Percentiles rank a stretch among this genome's conserved stretches.
Conservation (phyloP, 2,113 vertebrate genomes). For the Bubo bubo region DNA sequence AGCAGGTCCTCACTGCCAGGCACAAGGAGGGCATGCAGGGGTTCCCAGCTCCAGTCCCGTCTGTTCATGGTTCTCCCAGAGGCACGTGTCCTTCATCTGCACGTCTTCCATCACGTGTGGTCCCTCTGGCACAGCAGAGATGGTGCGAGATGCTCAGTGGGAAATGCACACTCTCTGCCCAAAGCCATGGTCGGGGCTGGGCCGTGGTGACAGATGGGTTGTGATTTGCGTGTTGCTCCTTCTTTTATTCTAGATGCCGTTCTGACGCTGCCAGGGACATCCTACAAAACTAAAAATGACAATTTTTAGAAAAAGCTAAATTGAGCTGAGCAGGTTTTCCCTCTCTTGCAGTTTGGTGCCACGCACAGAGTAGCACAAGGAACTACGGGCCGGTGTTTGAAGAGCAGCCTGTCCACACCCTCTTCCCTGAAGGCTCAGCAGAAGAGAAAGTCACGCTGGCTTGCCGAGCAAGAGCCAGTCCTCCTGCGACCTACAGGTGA, state of each 20-base stretch:
- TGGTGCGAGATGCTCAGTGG: not conserved
- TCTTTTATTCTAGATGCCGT: not conserved
- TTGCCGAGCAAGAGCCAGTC: slow-evolving; percentile 90
- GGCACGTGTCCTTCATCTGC: not conserved
- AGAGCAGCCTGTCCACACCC: slow-evolving; percentile 86
- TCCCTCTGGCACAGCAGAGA: not conserved
- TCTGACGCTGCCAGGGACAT: not conserved
- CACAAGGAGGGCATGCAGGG: not conserved
- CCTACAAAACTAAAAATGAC: not conserved
- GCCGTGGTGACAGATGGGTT: not conserved
- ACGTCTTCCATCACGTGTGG: fast-evolving
- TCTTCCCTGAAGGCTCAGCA: slow-evolving; percentile 90
- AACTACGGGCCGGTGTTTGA: slow-evolving; percentile 93
- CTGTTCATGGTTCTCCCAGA: not conserved
- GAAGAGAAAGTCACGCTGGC: slow-evolving; percentile 88
- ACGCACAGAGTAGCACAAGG: slow-evolving; percentile 49
- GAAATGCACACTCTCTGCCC: fast-evolving
- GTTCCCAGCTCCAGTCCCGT: not conserved
- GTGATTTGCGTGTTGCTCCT: not conserved
- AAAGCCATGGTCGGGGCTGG: not conserved
- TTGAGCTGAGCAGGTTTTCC: not conserved
- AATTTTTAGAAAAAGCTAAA: not conserved
- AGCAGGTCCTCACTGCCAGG: not conserved
- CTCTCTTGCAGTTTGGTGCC: slow-evolving; percentile 63
- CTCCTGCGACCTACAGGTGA: slow-evolving; percentile 90